A percentile compares a stretch with the other conserved stretches of the same genome.
Conservation (phyloP, 2,797 vertebrate genomes). For the Acrossocheilus fasciatus region DNA sequence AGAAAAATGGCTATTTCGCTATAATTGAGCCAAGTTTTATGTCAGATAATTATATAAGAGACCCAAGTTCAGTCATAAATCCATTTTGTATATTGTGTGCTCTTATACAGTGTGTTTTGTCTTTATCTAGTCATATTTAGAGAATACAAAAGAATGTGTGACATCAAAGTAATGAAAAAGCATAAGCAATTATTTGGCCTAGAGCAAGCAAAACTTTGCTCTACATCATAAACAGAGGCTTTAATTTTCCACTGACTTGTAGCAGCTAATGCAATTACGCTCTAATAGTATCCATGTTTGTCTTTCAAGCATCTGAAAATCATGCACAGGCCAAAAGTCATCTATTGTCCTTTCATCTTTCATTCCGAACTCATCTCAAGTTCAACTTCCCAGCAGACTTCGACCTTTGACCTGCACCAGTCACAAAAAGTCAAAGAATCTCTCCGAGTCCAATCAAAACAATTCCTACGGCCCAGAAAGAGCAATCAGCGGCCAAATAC, state of each 20-base stretch:
- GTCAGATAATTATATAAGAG: neutral
- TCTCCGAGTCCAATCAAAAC: slow-evolving; percentile 57
- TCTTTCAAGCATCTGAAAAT: slow-evolving; percentile 37
- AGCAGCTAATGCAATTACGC: slow-evolving; percentile 11
- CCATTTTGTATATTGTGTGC: neutral
- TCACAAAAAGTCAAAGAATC: slow-evolving; percentile 55
- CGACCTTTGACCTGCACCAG: slow-evolving; percentile 32
- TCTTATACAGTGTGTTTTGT: neutral
- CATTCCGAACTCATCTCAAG: slow-evolving; percentile 16
- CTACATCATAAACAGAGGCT: neutral
- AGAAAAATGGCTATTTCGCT: neutral
- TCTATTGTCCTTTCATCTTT: slow-evolving; percentile 35
- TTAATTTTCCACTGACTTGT: neutral
- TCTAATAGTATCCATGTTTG: slow-evolving; percentile 26
- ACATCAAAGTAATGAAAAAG: neutral
- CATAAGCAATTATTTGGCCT: slow-evolving; percentile 1
- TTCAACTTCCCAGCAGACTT: slow-evolving; percentile 40
- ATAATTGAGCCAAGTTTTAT: neutral
- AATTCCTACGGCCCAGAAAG: slow-evolving; percentile 41
- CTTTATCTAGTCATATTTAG: neutral
- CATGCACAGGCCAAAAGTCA: slow-evolving; percentile 1
- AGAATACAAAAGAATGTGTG: neutral
- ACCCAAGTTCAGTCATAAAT: neutral
- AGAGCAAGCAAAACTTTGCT: neutral
- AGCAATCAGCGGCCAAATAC: slow-evolving; percentile 47